Evolutionary conservation across 2,113 vertebrate genomes (phyloP).

Genomic region (Melanerpes aurifrons): DNA sequence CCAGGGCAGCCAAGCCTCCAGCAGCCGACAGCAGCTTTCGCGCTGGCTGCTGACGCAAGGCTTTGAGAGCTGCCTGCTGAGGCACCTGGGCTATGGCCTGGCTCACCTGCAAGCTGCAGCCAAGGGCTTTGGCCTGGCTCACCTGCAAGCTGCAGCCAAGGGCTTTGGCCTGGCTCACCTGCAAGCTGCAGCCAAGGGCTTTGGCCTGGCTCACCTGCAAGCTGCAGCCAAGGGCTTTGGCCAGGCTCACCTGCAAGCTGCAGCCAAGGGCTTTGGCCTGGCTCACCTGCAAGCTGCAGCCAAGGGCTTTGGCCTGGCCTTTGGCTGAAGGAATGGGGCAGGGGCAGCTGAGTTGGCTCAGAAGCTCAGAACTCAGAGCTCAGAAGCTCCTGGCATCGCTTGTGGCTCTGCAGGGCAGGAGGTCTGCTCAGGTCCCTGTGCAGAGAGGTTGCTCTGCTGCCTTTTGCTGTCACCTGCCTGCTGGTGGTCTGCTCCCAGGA

Average conservation of each 20-base stretch:
- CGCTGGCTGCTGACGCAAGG: background rate
- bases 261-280: background rate
- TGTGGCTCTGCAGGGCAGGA: background rate
- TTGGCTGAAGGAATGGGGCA: background rate
- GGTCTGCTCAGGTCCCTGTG: background rate
- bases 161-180: background rate
- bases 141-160: too few species aligned
- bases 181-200: background rate
- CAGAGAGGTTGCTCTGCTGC: background rate
- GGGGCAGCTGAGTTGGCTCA: background rate
- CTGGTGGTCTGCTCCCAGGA: background rate
- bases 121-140: too few species aligned
- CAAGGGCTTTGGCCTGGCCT: background rate
- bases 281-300: background rate
- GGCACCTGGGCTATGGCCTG: background rate
- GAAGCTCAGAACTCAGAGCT: too few species aligned
- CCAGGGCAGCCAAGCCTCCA: background rate
- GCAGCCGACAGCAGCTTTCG: background rate
- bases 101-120: background rate
- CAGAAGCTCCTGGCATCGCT: background rate
- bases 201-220: background rate
- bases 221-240: too few species aligned
- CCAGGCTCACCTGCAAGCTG: too few species aligned
- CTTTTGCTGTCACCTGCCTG: fast-evolving
- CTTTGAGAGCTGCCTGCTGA: background rate